Evolutionary conservation across 2,888 invertebrate genomes (phyloP).

Genomic region (Drosophila acutilabella): DNA sequence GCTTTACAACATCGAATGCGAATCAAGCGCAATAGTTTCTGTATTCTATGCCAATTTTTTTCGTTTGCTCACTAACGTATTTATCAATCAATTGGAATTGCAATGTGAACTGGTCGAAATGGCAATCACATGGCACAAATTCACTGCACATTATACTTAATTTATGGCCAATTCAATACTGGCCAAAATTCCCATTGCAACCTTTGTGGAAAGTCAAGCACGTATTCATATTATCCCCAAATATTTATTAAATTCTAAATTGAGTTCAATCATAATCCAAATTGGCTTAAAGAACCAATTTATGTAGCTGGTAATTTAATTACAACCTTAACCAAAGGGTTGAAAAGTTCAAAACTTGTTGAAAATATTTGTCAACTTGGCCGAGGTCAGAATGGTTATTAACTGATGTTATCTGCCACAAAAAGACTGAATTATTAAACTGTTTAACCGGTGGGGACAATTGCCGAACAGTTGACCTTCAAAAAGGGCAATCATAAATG

Average conservation of each 20-base stretch:
- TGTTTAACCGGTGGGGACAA: constrained; percentile 5
- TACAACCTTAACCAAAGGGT: too few species aligned
- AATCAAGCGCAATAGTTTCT: constrained; percentile 23
- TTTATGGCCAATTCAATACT: constrained; percentile 20
- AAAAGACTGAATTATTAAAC: constrained; percentile 15
- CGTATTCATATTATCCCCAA: neutral
- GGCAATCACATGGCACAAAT: constrained; percentile 29
- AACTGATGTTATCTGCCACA: constrained; percentile 1
- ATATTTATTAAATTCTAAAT: neutral
- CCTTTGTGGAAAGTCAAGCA: neutral
- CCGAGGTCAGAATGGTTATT: constrained; percentile 5
- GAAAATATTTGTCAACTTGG: too few species aligned
- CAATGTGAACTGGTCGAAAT: constrained; percentile 28
- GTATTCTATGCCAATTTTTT: constrained; percentile 42
- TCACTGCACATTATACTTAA: constrained; percentile 3
- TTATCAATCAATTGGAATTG: constrained; percentile 69
- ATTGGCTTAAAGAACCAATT: too few species aligned
- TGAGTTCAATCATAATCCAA: neutral
- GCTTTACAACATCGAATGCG: constrained; percentile 38
- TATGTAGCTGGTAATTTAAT: too few species aligned
- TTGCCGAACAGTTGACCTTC: constrained; percentile 14
- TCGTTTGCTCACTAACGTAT: constrained; percentile 68
- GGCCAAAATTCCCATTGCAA: neutral
- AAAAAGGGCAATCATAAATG: constrained; percentile 23
- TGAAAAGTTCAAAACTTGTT: too few species aligned